phyloP scores from a whole-genome alignment of 2,888 invertebrate species.

The Sinhomidia bicolor region DNA sequence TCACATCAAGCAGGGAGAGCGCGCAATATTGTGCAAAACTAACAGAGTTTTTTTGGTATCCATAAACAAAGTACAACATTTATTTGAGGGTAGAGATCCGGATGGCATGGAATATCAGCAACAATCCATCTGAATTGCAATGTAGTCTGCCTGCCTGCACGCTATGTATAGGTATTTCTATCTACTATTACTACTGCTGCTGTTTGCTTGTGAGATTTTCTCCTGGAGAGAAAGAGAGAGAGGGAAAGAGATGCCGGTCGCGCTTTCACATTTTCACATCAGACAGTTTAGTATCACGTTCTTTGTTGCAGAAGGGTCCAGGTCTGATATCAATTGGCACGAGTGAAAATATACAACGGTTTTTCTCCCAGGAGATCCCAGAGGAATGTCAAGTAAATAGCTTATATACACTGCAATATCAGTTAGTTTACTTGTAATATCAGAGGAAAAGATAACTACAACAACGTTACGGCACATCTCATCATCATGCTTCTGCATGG shows the following conservation, averaged over 20 bases:
- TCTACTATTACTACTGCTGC: conserved; percentile 1
- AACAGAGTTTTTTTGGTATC: conserved; percentile 45
- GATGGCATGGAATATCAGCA: conserved; percentile 48
- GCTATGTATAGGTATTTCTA: not conserved
- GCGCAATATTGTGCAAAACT: conserved; percentile 69
- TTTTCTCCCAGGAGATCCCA: conserved; percentile 50
- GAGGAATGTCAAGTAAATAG: conserved; percentile 68
- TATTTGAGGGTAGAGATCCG: conserved; percentile 39
- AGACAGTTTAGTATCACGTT: conserved; percentile 44
- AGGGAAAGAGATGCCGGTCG: not conserved
- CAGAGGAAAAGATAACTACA: conserved; percentile 59
- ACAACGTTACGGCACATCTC: conserved; percentile 40
- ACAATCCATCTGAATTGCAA: conserved; percentile 62
- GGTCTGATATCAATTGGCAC: conserved; percentile 68
- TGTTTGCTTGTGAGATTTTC: not conserved
- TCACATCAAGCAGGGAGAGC: conserved; percentile 33
- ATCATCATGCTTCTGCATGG: conserved; percentile 40
- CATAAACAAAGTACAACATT: conserved; percentile 23
- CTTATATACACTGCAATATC: conserved; percentile 47
- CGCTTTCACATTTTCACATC: conserved; percentile 53
- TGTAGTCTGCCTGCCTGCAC: not conserved
- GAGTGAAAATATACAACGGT: conserved; percentile 56
- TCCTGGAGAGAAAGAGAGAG: not conserved
- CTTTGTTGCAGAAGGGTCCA: conserved; percentile 67
- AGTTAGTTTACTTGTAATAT: conserved; percentile 55